Evolutionary conservation across 2,113 vertebrate species (phyloP).

Genomic region (Bettongia penicillata): DNA sequence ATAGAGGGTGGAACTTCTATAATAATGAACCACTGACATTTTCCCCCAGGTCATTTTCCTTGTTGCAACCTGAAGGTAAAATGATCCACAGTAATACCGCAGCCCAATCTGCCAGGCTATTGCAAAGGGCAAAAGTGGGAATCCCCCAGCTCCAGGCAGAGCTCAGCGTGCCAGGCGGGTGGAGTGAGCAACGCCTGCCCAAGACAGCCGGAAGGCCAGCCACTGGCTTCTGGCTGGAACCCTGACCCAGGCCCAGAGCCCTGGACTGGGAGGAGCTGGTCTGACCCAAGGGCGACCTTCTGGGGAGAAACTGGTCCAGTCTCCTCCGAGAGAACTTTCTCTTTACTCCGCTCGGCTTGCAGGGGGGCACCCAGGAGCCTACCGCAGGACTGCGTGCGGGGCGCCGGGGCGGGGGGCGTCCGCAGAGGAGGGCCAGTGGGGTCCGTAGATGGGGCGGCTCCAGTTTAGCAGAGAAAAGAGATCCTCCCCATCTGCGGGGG

Average conservation of each 20-base stretch:
- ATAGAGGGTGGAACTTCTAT: not conserved
- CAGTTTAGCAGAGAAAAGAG: not conserved
- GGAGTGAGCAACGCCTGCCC: not conserved
- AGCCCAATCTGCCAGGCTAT: not conserved
- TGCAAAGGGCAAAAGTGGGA: not conserved
- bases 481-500: not conserved
- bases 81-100: too few relatives aligned
- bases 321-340: not conserved
- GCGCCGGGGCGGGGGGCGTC: not conserved
- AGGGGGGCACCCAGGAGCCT: not conserved
- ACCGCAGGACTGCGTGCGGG: too few relatives aligned
- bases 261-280: not conserved
- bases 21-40: not conserved
- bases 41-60: not conserved
- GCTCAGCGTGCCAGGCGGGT: not conserved
- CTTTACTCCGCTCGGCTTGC: too few relatives aligned
- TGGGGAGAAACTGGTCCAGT: not conserved
- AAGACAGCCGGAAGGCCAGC: not conserved
- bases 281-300: not conserved
- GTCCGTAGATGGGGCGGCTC: not conserved
- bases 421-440: not conserved
- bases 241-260: not conserved
- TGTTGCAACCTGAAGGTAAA: not conserved
- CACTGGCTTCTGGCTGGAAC: not conserved
- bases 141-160: not conserved